Evolutionary conservation across 2,797 vertebrate genomes (phyloP).

Genomic region (Phoebastria nigripes): DNA sequence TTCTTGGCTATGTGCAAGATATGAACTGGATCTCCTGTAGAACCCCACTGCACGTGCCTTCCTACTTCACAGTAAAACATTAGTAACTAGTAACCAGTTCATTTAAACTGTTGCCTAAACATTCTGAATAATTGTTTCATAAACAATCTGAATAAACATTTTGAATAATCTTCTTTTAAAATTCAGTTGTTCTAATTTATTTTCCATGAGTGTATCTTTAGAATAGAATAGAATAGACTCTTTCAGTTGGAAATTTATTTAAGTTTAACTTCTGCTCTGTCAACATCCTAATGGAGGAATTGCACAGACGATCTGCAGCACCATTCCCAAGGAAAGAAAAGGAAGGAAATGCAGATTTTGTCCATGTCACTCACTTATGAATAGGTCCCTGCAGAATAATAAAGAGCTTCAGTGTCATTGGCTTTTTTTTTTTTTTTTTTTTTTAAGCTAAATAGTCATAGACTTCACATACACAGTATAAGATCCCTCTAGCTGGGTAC

Average conservation of each 20-base stretch:
- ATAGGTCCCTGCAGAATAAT: constrained; percentile 54
- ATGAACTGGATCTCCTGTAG: background rate
- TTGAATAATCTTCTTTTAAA: background rate
- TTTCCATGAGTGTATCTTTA: background rate
- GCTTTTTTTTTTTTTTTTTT: background rate
- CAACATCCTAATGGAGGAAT: background rate
- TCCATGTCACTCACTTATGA: constrained; percentile 53
- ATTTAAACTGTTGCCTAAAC: background rate
- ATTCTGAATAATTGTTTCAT: background rate
- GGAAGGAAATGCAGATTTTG: constrained; percentile 31
- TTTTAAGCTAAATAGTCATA: background rate
- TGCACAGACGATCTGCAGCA: background rate
- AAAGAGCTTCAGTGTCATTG: constrained; percentile 43
- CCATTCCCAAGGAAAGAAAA: background rate
- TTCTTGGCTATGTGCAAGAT: background rate
- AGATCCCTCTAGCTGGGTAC: background rate
- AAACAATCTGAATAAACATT: background rate
- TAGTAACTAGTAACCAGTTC: background rate
- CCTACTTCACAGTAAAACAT: background rate
- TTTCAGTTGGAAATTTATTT: background rate
- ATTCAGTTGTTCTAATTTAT: background rate
- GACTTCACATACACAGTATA: background rate
- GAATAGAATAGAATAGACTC: background rate
- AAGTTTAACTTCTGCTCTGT: background rate
- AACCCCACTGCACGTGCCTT: background rate